Evolutionary conservation across 1,140 invertebrate species (phyloP), one percentile per base, ranked within the genome.

Genomic region (Eufriesea mexicana): DNA sequence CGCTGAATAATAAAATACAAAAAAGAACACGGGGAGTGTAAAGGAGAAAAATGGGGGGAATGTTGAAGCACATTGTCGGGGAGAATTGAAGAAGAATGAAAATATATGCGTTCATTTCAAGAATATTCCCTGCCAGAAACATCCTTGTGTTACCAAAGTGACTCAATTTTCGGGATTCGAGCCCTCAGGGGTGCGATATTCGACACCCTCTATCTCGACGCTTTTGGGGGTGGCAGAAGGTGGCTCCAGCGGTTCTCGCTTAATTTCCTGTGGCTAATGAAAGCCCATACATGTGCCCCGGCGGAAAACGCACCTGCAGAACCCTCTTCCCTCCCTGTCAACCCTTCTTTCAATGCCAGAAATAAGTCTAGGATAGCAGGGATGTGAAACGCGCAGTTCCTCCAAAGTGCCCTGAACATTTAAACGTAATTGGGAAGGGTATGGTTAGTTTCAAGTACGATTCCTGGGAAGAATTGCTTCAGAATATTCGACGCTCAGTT

Each of bases 211-310:
- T 76, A 57, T 88, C 73, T 59, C 66, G 71, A 85, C 80, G 79
- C 71, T 83, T 79, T 55, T 54, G 64, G 70, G 59, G 55, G 51
- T 64, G 77, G 64, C 35, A 55, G 83, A 84, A 66, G 79, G 61
- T 51, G 83, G 68, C 79, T 28, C 64, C 73, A 45, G 81, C 70
- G 86, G 86, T 84, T 86, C 89, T 88, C 78, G 84, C 78, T 91
- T 91, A 91, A 91, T 91, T 91, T 91, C 90, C 90, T 90, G 89
- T 73, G 86, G 83, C 84, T 91, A 91, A 91, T 91, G 90, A 91
- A 90, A 91, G 86, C 83, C 83, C 88, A 84, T 89, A 90, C 89
- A 64, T 80, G 71, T 85, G 68, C 72, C 76, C 61, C 47, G 51
- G 61, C 81, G 57, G 86, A 84, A 89, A 71, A 74, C 77, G 84